Evolutionary conservation across 2,797 vertebrate species (phyloP).

Genomic region (Galago senegalensis): DNA sequence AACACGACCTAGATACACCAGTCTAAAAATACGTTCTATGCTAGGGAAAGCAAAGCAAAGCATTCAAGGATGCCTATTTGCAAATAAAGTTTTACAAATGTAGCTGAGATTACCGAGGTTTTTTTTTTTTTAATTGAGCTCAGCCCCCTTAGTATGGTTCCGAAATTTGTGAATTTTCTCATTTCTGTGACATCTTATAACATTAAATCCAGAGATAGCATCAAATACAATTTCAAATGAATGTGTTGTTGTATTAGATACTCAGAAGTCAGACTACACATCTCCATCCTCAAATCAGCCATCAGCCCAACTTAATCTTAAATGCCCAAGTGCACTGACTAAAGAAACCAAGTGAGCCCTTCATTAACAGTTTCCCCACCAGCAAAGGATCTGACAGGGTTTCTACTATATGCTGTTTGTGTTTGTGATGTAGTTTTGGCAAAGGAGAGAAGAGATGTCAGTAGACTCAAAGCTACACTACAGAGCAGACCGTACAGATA

Average conservation of each 20-base stretch:
- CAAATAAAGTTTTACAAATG: neutral
- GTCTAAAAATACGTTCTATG: neutral
- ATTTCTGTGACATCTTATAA: neutral
- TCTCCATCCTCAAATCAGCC: neutral
- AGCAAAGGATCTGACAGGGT: neutral
- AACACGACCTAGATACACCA: neutral
- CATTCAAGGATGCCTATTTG: neutral
- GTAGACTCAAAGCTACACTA: constrained; percentile 67
- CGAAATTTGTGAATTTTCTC: neutral
- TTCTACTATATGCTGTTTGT: constrained; percentile 11
- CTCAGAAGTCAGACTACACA: neutral
- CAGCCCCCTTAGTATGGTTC: neutral
- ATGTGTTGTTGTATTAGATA: neutral
- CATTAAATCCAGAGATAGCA: neutral
- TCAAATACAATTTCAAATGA: neutral
- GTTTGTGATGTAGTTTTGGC: neutral
- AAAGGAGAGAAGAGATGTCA: constrained; percentile 59
- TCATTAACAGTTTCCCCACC: neutral
- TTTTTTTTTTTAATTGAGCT: neutral
- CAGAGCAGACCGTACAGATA: constrained; percentile 74
- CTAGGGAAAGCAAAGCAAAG: neutral
- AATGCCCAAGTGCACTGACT: neutral
- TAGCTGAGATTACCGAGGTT: neutral
- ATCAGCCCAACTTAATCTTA: neutral
- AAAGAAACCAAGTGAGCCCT: neutral